Conservation (phyloP, 2,113 vertebrate species). For the Oreocharis arfaki region DNA sequence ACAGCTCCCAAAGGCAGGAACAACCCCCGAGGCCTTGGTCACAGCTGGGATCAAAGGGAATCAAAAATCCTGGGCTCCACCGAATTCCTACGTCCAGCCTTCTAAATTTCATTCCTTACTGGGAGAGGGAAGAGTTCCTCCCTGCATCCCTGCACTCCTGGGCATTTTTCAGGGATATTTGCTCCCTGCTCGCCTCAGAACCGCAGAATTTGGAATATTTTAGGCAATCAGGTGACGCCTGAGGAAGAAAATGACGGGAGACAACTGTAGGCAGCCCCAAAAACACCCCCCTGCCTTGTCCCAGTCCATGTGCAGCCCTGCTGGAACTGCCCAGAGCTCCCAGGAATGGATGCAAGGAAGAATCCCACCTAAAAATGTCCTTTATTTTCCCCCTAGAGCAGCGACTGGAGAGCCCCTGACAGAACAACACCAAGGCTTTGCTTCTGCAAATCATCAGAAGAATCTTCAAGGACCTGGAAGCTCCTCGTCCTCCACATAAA, state of each 20-base stretch:
- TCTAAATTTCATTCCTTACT: neutral
- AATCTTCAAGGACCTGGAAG: neutral
- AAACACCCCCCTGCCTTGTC: neutral
- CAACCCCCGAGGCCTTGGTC: neutral
- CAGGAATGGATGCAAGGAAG: neutral
- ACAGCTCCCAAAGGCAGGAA: neutral
- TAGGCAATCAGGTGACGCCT: neutral
- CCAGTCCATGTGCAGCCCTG: neutral
- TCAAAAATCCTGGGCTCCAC: rapidly evolving
- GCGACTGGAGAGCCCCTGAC: neutral
- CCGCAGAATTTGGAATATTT: neutral
- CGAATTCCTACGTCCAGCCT: rapidly evolving
- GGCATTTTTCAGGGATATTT: neutral
- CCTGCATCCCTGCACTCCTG: neutral
- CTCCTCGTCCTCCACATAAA: conserved; percentile 1
- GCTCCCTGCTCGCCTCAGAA: neutral
- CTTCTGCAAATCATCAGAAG: conserved; percentile 25
- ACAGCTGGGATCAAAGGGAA: neutral
- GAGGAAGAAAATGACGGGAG: neutral
- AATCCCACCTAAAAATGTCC: neutral
- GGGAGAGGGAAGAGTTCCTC: neutral
- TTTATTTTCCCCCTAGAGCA: neutral
- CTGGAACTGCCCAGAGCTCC: neutral
- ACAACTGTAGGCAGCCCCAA: neutral
- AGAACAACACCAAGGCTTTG: neutral